Conservation (phyloP, 1,140 invertebrate species). For the Bombus difficillimus region DNA sequence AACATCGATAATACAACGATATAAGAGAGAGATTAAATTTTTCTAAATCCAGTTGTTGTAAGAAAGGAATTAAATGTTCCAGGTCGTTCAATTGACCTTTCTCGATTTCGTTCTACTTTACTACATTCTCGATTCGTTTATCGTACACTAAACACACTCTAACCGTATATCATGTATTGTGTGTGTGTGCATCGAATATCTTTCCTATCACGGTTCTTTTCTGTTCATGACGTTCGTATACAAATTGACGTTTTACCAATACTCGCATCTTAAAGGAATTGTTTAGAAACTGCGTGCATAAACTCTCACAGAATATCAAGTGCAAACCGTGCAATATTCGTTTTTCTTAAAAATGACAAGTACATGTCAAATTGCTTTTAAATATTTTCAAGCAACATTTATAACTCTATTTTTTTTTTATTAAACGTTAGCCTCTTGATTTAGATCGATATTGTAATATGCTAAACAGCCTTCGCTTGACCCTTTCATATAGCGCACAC, state of each 20-base stretch:
- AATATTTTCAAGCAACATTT: neutral
- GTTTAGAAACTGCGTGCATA: neutral
- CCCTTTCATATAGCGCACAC: neutral
- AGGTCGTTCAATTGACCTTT: neutral
- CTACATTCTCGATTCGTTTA: neutral
- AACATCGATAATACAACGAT: neutral
- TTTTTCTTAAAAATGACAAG: neutral
- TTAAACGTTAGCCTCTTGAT: neutral
- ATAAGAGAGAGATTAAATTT: neutral
- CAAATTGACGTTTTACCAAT: constrained; percentile 2
- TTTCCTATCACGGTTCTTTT: neutral
- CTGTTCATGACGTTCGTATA: neutral
- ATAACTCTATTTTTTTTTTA: neutral
- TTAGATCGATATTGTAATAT: neutral
- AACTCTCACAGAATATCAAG: neutral
- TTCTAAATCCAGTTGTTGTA: neutral
- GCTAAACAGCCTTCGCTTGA: neutral
- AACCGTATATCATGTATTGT: neutral
- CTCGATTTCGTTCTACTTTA: neutral
- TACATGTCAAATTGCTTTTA: neutral
- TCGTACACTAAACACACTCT: neutral
- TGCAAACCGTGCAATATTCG: neutral
- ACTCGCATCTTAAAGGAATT: neutral
- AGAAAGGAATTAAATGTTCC: neutral
- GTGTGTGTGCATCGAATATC: neutral